Evolutionary conservation across 2,113 vertebrate species (phyloP).

Genomic region (Mola mola): DNA sequence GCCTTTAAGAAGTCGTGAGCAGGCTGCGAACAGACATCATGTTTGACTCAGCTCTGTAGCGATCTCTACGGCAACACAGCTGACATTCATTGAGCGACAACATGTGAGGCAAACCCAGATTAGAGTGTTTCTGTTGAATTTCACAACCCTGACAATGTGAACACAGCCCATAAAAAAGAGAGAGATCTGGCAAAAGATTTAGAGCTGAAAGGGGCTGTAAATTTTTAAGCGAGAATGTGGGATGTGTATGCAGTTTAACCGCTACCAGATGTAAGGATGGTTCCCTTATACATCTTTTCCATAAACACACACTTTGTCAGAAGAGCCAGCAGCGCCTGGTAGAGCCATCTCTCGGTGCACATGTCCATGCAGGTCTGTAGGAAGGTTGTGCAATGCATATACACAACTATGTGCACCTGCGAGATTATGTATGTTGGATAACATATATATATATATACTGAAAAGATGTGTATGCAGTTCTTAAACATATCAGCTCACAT

Average conservation of each 20-base stretch:
- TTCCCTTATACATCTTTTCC: constrained; percentile 17
- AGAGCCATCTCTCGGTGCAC: constrained; percentile 53
- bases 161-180: constrained; percentile 8
- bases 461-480: neutral
- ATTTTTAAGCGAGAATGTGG: constrained; percentile 9
- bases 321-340: constrained; percentile 63
- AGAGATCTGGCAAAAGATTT: constrained; percentile 25
- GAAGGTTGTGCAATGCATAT: constrained; percentile 1
- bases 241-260: constrained; percentile 42
- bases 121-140: constrained; percentile 25
- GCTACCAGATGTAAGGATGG: constrained; percentile 54
- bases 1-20: too few relatives aligned
- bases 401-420: neutral
- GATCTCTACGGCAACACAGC: constrained; percentile 6
- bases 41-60: too few relatives aligned
- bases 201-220: constrained; percentile 3
- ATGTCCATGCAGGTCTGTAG: constrained; percentile 11
- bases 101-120: constrained; percentile 20
- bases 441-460: too few relatives aligned
- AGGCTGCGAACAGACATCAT: too few relatives aligned
- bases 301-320: constrained; percentile 40
- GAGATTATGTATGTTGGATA: too few relatives aligned
- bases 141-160: constrained; percentile 10
- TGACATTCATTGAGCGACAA: constrained; percentile 31
- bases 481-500: constrained; percentile 1